These are phyloP conservation scores for Nudaria mundana DNA, from an alignment of 2,888 invertebrate genomes.

Conservation along the genomic window DNA sequence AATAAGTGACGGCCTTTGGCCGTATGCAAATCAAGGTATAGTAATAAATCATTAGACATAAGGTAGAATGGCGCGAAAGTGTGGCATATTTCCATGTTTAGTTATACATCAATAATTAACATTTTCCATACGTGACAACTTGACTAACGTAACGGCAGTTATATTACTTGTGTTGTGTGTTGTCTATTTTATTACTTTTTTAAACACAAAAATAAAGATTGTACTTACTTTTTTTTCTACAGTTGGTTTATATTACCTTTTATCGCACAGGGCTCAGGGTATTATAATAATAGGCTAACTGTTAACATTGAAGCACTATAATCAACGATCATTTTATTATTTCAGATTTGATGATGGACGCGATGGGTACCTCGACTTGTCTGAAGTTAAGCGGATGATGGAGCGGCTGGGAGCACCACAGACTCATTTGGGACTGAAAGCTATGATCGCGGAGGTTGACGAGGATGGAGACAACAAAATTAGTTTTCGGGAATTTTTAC, in stretches of 20 bases:
- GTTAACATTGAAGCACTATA: neutral
- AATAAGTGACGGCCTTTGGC: neutral
- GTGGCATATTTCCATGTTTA: conserved; percentile 33
- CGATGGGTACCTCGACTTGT: conserved; percentile 94
- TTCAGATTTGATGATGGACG: conserved; percentile 93
- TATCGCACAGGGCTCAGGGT: no score
- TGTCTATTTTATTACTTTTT: no score
- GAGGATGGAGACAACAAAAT: conserved; percentile 93
- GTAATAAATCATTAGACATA: neutral
- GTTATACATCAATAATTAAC: conserved; percentile 40
- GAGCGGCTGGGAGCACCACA: conserved; percentile 97
- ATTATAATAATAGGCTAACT: no score
- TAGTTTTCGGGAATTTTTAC: conserved; percentile 93
- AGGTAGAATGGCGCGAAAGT: conserved; percentile 32
- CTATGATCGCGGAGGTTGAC: conserved; percentile 96
- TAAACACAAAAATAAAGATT: neutral
- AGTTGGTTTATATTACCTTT: no score
- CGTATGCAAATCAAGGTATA: conserved; percentile 1
- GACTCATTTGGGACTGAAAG: conserved; percentile 96
- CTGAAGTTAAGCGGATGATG: conserved; percentile 97
- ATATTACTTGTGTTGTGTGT: no score
- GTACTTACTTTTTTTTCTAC: no score
- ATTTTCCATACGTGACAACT: conserved; percentile 37
- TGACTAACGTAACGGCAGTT: conserved; percentile 43
- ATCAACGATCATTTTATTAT: conserved; percentile 25